Conservation (phyloP, 1,140 invertebrate species). For the Brachionus sp. region DNA sequence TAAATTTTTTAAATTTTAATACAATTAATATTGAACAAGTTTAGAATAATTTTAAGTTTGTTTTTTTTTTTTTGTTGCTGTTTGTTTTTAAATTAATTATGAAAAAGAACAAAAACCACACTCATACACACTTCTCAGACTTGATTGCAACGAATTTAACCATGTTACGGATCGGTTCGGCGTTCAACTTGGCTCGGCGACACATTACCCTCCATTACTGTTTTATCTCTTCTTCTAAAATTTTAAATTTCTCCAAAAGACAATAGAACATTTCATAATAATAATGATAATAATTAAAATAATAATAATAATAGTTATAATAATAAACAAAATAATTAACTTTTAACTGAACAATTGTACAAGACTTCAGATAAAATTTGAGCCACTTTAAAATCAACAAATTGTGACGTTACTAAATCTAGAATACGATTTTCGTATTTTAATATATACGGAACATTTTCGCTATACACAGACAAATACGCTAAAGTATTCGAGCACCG, state of each 20-base stretch:
- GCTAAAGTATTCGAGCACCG: not conserved
- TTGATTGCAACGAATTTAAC: not conserved
- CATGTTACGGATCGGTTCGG: not conserved
- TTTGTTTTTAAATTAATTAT: not conserved
- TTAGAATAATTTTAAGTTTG: not conserved
- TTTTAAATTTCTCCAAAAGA: no score
- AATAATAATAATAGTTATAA: not conserved
- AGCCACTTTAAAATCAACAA: slow-evolving; percentile 40
- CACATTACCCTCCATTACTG: not conserved
- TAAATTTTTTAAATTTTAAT: slow-evolving; percentile 41
- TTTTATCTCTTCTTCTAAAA: not conserved
- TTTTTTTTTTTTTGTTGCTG: not conserved
- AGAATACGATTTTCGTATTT: slow-evolving; percentile 43
- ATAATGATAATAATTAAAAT: no score
- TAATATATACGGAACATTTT: slow-evolving; percentile 21
- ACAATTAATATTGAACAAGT: slow-evolving; percentile 41
- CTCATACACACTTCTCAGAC: not conserved
- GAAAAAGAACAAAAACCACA: not conserved
- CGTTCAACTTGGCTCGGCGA: not conserved
- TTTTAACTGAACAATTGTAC: slow-evolving; percentile 27
- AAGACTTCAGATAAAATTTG: slow-evolving; percentile 44
- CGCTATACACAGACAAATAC: slow-evolving; percentile 8
- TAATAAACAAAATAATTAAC: not conserved
- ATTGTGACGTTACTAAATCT: slow-evolving; percentile 42
- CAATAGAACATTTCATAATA: no score